These are phyloP conservation scores for Orbicella faveolata DNA, from an alignment of 64 coral and sea anemone species.

Conservation along the genomic window DNA sequence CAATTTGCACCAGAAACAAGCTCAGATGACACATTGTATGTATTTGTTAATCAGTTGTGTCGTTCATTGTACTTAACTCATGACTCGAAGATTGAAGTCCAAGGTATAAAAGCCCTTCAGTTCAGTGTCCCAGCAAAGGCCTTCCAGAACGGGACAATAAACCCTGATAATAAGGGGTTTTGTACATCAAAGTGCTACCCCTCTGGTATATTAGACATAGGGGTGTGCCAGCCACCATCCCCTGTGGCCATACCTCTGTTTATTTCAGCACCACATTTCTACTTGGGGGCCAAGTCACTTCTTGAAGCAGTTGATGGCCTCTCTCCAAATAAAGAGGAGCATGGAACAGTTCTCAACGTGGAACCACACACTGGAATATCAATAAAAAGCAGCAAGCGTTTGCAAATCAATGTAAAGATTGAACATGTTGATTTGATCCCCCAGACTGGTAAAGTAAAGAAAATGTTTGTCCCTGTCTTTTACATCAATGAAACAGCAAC, in stretches of 20 bases:
- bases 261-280: conserved; percentile 93
- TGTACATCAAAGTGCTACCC: conserved; percentile 84
- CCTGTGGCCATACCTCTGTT: conserved; percentile 78
- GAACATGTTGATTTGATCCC: conserved; percentile 58
- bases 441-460: conserved; percentile 50
- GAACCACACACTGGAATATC: conserved; percentile 85
- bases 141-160: conserved; percentile 67
- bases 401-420: conserved; percentile 84
- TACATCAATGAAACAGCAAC: conserved; percentile 79
- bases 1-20: conserved; percentile 69
- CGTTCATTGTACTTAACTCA: conserved; percentile 81
- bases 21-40: conserved; percentile 67
- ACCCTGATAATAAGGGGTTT: conserved; percentile 86
- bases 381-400: conserved; percentile 68
- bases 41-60: conserved; percentile 90
- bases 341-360: conserved; percentile 84
- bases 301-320: conserved; percentile 61
- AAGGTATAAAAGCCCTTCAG: conserved; percentile 68
- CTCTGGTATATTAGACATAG: conserved; percentile 80
- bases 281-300: conserved; percentile 63
- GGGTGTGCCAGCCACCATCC: conserved; percentile 80
- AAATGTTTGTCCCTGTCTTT: conserved; percentile 78
- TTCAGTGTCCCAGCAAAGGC: conserved; percentile 64
- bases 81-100: conserved; percentile 12
- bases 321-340: conserved; percentile 68